A percentile compares a stretch with the other conserved stretches of the same genome.
phyloP scores from a whole-genome alignment of 2,113 vertebrate species.

The Panthera leo region DNA sequence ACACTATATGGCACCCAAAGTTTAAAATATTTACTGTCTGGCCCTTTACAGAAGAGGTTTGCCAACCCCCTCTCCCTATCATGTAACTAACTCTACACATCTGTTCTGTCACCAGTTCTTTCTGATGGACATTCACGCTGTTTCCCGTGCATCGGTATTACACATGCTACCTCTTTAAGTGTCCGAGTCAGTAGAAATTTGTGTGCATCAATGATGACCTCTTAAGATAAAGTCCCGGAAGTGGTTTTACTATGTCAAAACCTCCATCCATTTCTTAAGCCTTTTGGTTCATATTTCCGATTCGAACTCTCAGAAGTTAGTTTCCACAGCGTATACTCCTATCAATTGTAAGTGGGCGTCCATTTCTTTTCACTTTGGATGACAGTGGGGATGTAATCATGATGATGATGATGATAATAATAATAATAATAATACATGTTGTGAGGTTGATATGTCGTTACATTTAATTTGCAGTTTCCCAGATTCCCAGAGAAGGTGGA shows the following conservation, averaged over 20 bases:
- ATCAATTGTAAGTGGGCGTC: fast-evolving
- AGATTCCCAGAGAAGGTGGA: not conserved
- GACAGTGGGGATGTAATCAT: not conserved
- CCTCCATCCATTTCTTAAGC: not conserved
- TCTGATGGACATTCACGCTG: fast-evolving
- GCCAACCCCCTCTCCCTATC: fast-evolving
- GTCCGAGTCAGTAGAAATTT: not conserved
- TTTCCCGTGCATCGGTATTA: fast-evolving
- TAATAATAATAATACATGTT: too few species aligned
- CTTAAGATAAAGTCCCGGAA: not conserved
- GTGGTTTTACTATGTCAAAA: not conserved
- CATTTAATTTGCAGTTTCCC: not conserved
- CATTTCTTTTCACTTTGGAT: not conserved
- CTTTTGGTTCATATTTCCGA: not conserved
- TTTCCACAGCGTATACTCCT: fast-evolving
- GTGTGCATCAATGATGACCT: not conserved
- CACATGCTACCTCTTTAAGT: not conserved
- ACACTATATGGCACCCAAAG: fast-evolving
- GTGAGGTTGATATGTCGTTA: fast-evolving
- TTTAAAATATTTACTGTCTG: not conserved
- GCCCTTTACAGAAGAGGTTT: not conserved
- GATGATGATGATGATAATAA: not conserved
- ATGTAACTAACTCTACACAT: too few species aligned
- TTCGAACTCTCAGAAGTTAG: not conserved
- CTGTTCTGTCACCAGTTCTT: not conserved